These are phyloP conservation scores for Sciurus vulgaris DNA, from an alignment of 2,797 vertebrate genomes.

Conservation along the genomic window DNA sequence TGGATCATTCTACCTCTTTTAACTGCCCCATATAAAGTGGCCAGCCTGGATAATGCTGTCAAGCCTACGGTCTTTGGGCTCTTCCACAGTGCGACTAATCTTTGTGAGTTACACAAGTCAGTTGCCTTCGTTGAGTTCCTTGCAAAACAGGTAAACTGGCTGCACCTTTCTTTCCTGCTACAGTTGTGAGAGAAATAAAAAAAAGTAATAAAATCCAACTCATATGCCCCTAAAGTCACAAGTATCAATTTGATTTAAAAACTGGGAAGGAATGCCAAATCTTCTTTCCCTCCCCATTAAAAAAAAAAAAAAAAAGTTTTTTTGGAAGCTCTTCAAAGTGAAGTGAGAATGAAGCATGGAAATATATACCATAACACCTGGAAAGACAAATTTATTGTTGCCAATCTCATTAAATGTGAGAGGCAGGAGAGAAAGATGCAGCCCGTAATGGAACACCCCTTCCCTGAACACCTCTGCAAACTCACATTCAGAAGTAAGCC, in stretches of 20 bases:
- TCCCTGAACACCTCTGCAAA: not conserved
- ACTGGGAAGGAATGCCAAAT: slow-evolving; percentile 67
- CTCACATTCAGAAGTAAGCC: fast-evolving
- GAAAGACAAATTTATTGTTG: slow-evolving; percentile 62
- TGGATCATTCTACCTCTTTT: not conserved
- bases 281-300: slow-evolving; percentile 39
- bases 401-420: slow-evolving; percentile 48
- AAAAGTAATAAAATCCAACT: slow-evolving; percentile 25
- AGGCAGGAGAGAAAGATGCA: not conserved
- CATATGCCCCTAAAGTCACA: slow-evolving; percentile 23
- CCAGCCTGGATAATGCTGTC: not conserved
- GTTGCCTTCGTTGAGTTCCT: not conserved
- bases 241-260: slow-evolving; percentile 74
- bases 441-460: not conserved
- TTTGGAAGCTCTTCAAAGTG: slow-evolving; percentile 74
- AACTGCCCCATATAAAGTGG: not conserved
- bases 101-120: not conserved
- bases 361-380: slow-evolving; percentile 63
- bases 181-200: not conserved
- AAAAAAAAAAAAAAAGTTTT: not conserved
- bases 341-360: slow-evolving; percentile 66
- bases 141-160: not conserved
- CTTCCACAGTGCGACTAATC: not conserved
- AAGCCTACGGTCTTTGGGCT: not conserved
- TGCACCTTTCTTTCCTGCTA: not conserved